A percentile compares a stretch with the other conserved stretches of the same genome.
Conservation (phyloP, 2,113 vertebrate genomes). For the Toxotes jaculatrix region DNA sequence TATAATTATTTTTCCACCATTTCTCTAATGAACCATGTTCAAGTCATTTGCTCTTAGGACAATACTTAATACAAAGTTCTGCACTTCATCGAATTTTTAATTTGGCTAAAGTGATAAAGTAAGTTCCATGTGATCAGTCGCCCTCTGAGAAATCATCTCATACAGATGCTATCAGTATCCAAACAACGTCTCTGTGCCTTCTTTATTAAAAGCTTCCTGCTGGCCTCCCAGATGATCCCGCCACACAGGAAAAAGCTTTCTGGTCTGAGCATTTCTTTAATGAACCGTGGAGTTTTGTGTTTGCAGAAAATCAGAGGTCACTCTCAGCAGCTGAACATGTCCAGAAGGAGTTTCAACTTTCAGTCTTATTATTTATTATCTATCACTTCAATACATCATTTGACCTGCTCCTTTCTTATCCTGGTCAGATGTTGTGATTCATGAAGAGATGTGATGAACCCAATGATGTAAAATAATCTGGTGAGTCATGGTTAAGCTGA, state of each 20-base stretch:
- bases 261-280: neutral
- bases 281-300: too few species aligned
- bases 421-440: too few species aligned
- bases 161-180: slow-evolving; percentile 30
- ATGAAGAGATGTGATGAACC: too few species aligned
- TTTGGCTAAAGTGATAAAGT: slow-evolving; percentile 40
- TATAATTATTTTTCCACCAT: slow-evolving; percentile 5
- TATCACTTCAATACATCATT: neutral
- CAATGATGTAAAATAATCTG: neutral
- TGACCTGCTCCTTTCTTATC: too few species aligned
- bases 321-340: too few species aligned
- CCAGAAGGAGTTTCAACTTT: too few species aligned
- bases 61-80: slow-evolving; percentile 17
- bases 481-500: neutral
- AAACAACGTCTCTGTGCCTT: slow-evolving; percentile 14
- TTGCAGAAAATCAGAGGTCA: too few species aligned
- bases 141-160: slow-evolving; percentile 53
- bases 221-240: neutral
- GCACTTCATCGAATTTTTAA: slow-evolving; percentile 30
- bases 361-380: too few species aligned
- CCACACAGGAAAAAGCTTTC: neutral
- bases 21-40: slow-evolving; percentile 22
- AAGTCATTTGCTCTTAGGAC: neutral
- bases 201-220: slow-evolving; percentile 23
- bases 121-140: slow-evolving; percentile 26